Conservation (phyloP, 2,888 invertebrate species). For the Campoplex capitator region DNA sequence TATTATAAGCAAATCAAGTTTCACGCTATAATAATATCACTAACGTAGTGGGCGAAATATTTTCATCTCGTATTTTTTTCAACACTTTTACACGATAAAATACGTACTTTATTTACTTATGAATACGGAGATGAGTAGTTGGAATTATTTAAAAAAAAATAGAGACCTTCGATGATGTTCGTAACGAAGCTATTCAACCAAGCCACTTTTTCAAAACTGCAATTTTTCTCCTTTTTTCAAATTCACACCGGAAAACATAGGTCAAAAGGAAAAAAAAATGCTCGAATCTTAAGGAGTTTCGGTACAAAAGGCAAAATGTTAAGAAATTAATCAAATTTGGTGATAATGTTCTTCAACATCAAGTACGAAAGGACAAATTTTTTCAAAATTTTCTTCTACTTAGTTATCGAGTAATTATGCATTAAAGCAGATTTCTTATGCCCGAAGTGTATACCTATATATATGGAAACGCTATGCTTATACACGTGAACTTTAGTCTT, state of each 20-base stretch:
- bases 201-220: background rate
- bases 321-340: no score
- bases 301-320: no score
- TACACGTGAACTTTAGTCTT: no score
- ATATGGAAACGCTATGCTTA: no score
- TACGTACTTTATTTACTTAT: background rate
- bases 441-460: no score
- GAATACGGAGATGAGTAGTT: background rate
- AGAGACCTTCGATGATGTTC: background rate
- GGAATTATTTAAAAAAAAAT: background rate
- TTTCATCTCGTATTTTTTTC: constrained; percentile 14
- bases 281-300: no score
- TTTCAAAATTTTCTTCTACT: no score
- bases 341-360: no score
- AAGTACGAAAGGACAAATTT: no score
- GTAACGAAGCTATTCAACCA: background rate
- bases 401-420: no score
- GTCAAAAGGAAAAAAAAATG: background rate
- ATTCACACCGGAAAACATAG: background rate
- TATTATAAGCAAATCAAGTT: constrained; percentile 30
- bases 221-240: background rate
- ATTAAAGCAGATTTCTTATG: no score
- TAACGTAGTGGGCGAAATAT: constrained; percentile 21
- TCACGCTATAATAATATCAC: constrained; percentile 7
- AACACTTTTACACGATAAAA: constrained; percentile 3